These are phyloP conservation scores for Alcedo atthis DNA, from an alignment of 2,797 vertebrate genomes.

Conservation along the genomic window DNA sequence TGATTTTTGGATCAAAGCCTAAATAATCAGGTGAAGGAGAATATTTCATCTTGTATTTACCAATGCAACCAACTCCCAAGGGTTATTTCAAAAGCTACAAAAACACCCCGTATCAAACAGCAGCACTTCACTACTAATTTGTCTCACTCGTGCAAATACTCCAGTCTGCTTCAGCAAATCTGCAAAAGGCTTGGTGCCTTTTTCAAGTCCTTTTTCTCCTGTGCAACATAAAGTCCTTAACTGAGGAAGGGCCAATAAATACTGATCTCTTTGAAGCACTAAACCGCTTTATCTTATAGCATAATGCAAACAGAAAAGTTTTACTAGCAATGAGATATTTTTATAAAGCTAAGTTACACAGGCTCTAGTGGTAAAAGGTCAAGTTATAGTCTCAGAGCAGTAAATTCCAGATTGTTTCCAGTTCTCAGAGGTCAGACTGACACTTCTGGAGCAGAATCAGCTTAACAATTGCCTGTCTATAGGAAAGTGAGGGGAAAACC, in stretches of 20 bases:
- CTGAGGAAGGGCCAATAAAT: not conserved
- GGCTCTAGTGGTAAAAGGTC: not conserved
- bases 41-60: not conserved
- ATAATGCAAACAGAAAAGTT: not conserved
- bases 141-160: constrained; percentile 24
- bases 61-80: not conserved
- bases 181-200: not conserved
- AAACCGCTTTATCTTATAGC: not conserved
- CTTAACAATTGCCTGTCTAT: not conserved
- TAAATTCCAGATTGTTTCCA: not conserved
- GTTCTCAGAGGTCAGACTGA: not conserved
- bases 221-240: not conserved
- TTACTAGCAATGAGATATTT: not conserved
- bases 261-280: not conserved
- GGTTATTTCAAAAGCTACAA: constrained; percentile 27
- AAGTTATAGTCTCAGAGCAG: not conserved
- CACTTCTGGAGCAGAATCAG: not conserved
- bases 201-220: not conserved
- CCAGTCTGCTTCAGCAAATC: not conserved
- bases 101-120: constrained; percentile 11
- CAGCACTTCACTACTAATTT: constrained; percentile 4
- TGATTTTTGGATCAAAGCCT: constrained; percentile 23
- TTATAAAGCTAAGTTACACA: not conserved
- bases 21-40: constrained; percentile 36
- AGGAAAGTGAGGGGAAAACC: not conserved